phyloP scores from a whole-genome alignment of 2,113 vertebrate genomes.

The Suncus etruscus region DNA sequence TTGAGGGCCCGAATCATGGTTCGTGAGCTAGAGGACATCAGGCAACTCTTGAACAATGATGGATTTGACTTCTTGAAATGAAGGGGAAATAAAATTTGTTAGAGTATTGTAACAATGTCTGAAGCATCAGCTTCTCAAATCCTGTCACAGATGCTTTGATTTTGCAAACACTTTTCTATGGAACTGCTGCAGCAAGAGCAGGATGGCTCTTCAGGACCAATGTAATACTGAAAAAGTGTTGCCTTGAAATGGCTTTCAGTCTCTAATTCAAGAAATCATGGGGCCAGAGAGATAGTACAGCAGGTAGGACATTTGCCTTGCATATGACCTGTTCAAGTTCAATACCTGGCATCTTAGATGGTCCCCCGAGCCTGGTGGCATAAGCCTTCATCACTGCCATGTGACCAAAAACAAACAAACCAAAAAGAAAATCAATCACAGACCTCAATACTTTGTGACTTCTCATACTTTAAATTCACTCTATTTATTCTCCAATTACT shows the following conservation, averaged over 20 bases:
- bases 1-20: not conserved
- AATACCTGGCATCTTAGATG: too few relatives aligned
- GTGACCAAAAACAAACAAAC: too few relatives aligned
- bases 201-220: not conserved
- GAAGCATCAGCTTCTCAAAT: not conserved
- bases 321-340: too few relatives aligned
- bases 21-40: not conserved
- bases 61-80: not conserved
- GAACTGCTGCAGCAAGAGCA: not conserved
- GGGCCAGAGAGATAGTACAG: too few relatives aligned
- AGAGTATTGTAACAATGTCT: not conserved
- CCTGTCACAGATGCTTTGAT: not conserved
- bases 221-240: not conserved
- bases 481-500: not conserved
- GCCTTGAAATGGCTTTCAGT: not conserved
- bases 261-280: not conserved
- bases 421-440: not conserved
- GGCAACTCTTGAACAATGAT: too few relatives aligned
- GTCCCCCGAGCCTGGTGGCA: too few relatives aligned
- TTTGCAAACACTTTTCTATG: not conserved
- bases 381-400: too few relatives aligned
- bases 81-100: slow-evolving; percentile 14
- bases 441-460: not conserved
- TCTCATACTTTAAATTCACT: slow-evolving; percentile 26
- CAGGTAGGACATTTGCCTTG: too few relatives aligned